Evolutionary conservation across 1,140 invertebrate genomes (phyloP).

Genomic region (Drosophila kikkawai): DNA sequence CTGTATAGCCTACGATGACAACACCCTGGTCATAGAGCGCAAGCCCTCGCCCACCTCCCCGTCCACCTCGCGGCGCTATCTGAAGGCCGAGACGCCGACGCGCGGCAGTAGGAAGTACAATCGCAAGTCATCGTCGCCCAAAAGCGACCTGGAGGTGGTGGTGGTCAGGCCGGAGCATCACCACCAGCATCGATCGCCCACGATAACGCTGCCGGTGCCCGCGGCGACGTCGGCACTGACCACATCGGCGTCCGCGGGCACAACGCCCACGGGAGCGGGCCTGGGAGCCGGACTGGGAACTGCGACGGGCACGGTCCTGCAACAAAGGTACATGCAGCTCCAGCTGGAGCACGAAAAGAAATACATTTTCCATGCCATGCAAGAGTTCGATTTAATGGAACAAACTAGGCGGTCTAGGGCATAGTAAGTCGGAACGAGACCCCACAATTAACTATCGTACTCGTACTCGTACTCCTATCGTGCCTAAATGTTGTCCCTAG

Average conservation of each 20-base stretch:
- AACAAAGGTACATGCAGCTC: conserved; percentile 81
- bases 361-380: conserved; percentile 78
- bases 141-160: conserved; percentile 68
- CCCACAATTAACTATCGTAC: conserved; percentile 54
- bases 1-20: conserved; percentile 75
- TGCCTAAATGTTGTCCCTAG: conserved; percentile 63
- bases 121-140: conserved; percentile 57
- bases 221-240: conserved; percentile 6
- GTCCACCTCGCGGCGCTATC: conserved; percentile 60
- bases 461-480: conserved; percentile 55
- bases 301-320: conserved; percentile 60
- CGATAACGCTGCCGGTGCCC: conserved; percentile 68
- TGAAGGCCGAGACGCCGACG: conserved; percentile 69
- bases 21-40: conserved; percentile 69
- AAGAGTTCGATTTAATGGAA: conserved; percentile 77
- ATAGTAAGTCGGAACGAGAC: conserved; percentile 72
- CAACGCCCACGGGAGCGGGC: conserved; percentile 27
- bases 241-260: conserved; percentile 35
- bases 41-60: conserved; percentile 70
- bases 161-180: conserved; percentile 64
- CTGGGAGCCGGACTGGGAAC: conserved; percentile 21
- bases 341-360: conserved; percentile 77
- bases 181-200: conserved; percentile 71
- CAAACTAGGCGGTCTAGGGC: conserved; percentile 70
- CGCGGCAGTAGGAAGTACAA: conserved; percentile 74